Conservation (phyloP, 2,888 invertebrate species). For the Venusia cambrica region DNA sequence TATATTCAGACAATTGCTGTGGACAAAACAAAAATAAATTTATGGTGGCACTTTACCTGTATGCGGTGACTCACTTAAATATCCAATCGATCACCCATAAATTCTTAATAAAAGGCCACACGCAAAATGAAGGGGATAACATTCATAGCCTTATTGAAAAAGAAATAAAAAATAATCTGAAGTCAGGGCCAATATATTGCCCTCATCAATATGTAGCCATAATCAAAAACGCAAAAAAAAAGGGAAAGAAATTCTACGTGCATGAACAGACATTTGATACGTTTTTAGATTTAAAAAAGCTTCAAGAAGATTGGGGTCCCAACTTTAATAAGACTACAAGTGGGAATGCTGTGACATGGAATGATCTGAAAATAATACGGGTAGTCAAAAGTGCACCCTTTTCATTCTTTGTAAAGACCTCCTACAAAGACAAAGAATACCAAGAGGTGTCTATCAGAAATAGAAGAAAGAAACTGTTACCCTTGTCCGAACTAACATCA, state of each 20-base stretch:
- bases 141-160: conserved; percentile 14
- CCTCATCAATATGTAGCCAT: conserved; percentile 18
- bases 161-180: conserved; percentile 14
- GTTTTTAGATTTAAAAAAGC: conserved; percentile 21
- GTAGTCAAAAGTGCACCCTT: conserved; percentile 13
- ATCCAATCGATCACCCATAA: conserved; percentile 30
- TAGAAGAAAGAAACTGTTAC: conserved; percentile 17
- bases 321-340: conserved; percentile 25
- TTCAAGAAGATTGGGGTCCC: conserved; percentile 31
- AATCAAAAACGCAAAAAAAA: too few species aligned
- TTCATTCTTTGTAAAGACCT: conserved; percentile 20
- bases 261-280: conserved; percentile 23
- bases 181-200: conserved; percentile 14
- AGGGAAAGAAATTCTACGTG: too few species aligned
- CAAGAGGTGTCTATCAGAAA: conserved; percentile 25
- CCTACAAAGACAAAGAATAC: conserved; percentile 20
- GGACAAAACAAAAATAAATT: conserved; percentile 38
- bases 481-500: neutral
- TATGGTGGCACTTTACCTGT: conserved; percentile 9
- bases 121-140: conserved; percentile 40
- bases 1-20: conserved; percentile 40
- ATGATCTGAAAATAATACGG: conserved; percentile 24
- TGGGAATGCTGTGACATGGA: conserved; percentile 26
- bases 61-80: neutral
- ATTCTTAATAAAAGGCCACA: conserved; percentile 41